Evolutionary conservation across 2,888 invertebrate genomes (phyloP).

Genomic region (Thera britannica): DNA sequence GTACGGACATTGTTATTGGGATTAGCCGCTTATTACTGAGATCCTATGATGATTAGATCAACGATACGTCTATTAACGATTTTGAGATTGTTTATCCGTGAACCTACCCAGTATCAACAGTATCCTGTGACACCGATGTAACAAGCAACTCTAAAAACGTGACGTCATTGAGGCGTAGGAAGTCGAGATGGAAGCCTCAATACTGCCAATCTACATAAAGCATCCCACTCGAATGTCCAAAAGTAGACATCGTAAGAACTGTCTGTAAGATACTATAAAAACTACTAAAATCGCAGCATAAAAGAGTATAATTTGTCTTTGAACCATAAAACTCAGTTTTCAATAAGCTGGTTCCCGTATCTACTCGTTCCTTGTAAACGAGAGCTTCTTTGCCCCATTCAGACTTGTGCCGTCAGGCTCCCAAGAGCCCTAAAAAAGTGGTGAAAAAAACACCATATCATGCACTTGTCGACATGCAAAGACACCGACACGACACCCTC

Average conservation of each 20-base stretch:
- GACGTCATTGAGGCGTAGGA: neutral
- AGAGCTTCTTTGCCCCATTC: slow-evolving; percentile 1
- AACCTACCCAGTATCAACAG: neutral
- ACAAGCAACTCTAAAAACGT: neutral
- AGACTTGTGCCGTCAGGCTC: slow-evolving; percentile 16
- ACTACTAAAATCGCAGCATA: neutral
- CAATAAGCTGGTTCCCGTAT: neutral
- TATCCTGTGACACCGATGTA: neutral
- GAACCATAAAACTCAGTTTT: neutral
- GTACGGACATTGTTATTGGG: slow-evolving; percentile 42
- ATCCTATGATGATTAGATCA: slow-evolving; percentile 37
- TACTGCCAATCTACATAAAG: neutral
- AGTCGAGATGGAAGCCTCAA: neutral
- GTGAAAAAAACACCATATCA: slow-evolving; percentile 30
- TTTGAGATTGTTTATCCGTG: slow-evolving; percentile 16
- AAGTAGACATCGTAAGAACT: neutral
- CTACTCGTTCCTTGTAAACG: neutral
- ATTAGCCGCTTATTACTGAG: slow-evolving; percentile 34
- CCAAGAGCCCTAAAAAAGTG: slow-evolving; percentile 22
- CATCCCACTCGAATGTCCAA: neutral
- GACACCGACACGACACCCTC: slow-evolving; percentile 35
- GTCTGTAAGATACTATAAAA: neutral
- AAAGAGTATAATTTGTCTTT: neutral
- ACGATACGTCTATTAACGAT: slow-evolving; percentile 38
- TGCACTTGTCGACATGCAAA: slow-evolving; percentile 37